Base-by-base conservation (phyloP, 2,888 invertebrate genomes). In the Molorchus minor region DNA sequence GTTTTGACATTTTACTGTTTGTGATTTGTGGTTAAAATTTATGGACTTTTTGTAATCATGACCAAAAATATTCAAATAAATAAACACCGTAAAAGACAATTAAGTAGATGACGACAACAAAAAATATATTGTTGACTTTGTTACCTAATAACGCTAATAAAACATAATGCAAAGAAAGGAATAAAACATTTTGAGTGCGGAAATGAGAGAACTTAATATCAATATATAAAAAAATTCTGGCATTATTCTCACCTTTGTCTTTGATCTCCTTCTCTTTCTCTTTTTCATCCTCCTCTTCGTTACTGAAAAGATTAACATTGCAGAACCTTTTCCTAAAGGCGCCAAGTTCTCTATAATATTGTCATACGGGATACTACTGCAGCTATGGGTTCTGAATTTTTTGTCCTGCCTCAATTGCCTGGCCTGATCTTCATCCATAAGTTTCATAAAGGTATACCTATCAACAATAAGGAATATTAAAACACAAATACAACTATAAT, bases 291-390 rank as follows among this genome's bases (percentile, higher is more conserved):
- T 67, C 71, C 7, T 74, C 77, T 45, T 76, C 72, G 30, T 74
- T 74, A 29, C 72, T 71, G 58, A 80, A 79, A 15, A 76, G 61
- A 62, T 79, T 78, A 1, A 80, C 73, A 61, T 80, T 80, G 61
- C 79, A 79, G 65, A 80, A 80, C 55, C 79, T 71, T 56, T 80
- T 80, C 29, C 80, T 70, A 58, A 80, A n/a, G 80, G 80, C 2
- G 79, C 79, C 62, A 80, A 67, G 68, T 80, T 80, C 61, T 80
- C 80, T 49, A 80, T 80, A 30, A 80, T 76, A 66, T 80, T 78
- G 59, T 80, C 80, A 56, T 80, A 80, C 0, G 80, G 77, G 64
- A 80, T 79, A 35, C 79, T 80, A 29, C 79, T 79, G 59, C 80
- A 80, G 61, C 80, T 80, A 54, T 79, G 80, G 3, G 80, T 80